Conservation (phyloP, 2,113 vertebrate species). For the Agapornis roseicollis region DNA sequence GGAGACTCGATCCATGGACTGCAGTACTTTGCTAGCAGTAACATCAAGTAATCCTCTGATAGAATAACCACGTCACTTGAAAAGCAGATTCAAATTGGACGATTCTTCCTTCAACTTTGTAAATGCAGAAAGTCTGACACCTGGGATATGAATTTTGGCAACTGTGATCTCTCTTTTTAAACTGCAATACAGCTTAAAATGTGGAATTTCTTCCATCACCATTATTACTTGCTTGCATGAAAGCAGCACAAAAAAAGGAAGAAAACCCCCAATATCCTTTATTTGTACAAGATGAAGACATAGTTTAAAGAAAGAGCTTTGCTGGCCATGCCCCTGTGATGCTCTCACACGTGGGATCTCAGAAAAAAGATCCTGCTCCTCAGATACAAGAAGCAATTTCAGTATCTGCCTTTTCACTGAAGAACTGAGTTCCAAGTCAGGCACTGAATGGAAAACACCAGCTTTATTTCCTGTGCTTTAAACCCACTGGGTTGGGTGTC, state of each 20-base stretch:
- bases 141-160: not conserved
- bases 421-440: not conserved
- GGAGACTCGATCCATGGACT: fast-evolving
- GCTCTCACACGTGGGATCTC: not conserved
- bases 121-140: not conserved
- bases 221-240: not conserved
- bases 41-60: not conserved
- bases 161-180: not conserved
- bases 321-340: not conserved
- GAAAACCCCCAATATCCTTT: not conserved
- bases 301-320: not conserved
- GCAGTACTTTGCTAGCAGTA: not conserved
- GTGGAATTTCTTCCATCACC: not conserved
- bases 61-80: not conserved
- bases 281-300: not conserved
- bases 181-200: not conserved
- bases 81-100: not conserved
- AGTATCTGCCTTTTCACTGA: not conserved
- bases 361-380: not conserved
- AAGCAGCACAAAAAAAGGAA: not conserved
- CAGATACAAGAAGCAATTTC: not conserved
- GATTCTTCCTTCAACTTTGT: not conserved
- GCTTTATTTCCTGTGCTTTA: not conserved
- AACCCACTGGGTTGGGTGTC: not conserved
- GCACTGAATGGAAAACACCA: not conserved